Percentiles rank a stretch among this genome's conserved stretches.
Conservation (phyloP, 2,888 invertebrate species). For the Ichneumoninae sp. region DNA sequence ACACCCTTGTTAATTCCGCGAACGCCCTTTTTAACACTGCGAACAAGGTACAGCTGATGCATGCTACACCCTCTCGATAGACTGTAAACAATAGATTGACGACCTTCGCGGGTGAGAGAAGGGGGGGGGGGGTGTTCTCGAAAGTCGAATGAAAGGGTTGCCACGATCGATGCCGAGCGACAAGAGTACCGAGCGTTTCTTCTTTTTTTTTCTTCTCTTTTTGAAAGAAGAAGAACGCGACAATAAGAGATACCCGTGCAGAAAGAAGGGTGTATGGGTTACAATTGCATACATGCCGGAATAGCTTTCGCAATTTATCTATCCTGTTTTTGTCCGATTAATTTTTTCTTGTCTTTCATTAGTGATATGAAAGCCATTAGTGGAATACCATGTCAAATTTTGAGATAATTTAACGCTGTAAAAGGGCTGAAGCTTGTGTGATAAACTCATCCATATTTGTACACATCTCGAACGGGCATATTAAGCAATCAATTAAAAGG, state of each 20-base stretch:
- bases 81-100: conserved; percentile 53
- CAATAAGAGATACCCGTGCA: neutral
- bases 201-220: neutral
- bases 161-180: conserved; percentile 44
- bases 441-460: neutral
- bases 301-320: neutral
- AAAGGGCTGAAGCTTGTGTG: neutral
- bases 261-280: neutral
- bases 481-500: too few relatives aligned
- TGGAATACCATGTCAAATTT: neutral
- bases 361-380: conserved; percentile 2
- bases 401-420: neutral
- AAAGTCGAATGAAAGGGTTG: conserved; percentile 40
- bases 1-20: conserved; percentile 18
- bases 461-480: neutral
- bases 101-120: conserved; percentile 41
- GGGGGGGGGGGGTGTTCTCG: conserved; percentile 23
- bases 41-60: neutral
- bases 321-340: neutral
- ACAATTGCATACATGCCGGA: conserved; percentile 9
- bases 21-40: conserved; percentile 15
- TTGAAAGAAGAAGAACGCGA: neutral
- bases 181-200: conserved; percentile 24
- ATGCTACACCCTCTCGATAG: conserved; percentile 35
- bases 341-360: neutral